These are phyloP conservation scores for Sebastes schlegelii DNA, from an alignment of 2,113 vertebrate genomes.

Conservation along the genomic window DNA sequence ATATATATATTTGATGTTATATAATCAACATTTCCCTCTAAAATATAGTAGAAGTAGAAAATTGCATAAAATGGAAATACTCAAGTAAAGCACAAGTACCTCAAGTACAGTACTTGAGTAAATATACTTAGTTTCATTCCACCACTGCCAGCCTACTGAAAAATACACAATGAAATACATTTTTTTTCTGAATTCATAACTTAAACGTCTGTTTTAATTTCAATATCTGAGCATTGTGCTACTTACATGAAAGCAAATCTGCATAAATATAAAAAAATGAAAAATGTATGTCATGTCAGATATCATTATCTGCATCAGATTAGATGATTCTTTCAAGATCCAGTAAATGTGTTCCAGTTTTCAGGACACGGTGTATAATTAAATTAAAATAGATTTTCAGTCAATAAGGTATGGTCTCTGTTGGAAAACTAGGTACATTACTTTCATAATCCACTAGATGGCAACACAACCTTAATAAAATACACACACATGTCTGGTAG, in stretches of 20 bases:
- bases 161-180: background rate
- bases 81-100: background rate
- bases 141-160: background rate
- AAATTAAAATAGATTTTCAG: background rate
- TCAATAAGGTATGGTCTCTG: background rate
- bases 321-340: background rate
- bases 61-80: background rate
- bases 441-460: constrained; percentile 59
- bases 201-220: background rate
- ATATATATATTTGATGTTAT: background rate
- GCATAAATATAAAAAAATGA: background rate
- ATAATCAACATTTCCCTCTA: background rate
- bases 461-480: constrained; percentile 18
- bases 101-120: background rate
- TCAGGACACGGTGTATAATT: background rate
- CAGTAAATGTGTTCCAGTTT: constrained; percentile 2
- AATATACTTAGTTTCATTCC: background rate
- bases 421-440: background rate
- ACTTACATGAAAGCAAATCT: background rate
- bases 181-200: background rate
- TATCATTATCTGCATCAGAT: background rate
- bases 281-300: background rate
- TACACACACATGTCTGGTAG: background rate
- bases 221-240: background rate
- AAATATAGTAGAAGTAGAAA: background rate